phyloP scores from a whole-genome alignment of 35 echinoderm and acorn worm genomes.

The Stichopus chloronotus region DNA sequence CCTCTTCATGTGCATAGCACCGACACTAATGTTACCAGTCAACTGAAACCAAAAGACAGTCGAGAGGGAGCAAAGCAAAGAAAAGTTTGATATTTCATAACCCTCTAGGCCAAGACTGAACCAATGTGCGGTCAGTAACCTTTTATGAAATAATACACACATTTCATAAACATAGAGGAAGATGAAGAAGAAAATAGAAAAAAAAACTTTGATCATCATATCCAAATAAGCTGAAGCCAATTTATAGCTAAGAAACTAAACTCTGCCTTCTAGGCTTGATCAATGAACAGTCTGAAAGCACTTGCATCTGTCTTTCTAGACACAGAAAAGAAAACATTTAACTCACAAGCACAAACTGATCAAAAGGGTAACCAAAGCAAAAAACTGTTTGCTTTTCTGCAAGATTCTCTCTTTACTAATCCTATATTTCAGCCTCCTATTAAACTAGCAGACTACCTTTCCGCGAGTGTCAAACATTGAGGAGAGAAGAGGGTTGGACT shows the following conservation, averaged over 20 bases:
- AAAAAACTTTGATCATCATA: constrained; percentile 10
- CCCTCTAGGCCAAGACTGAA: constrained; percentile 62
- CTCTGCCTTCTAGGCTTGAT: constrained; percentile 40
- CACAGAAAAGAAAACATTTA: constrained; percentile 36
- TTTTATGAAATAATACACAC: constrained; percentile 33
- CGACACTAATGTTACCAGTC: constrained; percentile 66
- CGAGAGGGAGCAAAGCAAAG: not conserved
- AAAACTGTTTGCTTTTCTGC: constrained; percentile 17
- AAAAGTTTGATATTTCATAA: constrained; percentile 62
- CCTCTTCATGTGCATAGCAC: constrained; percentile 50
- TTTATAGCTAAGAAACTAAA: constrained; percentile 5
- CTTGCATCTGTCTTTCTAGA: not conserved
- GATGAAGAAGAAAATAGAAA: not conserved
- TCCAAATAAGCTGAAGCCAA: constrained; percentile 46
- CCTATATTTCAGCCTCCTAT: not conserved
- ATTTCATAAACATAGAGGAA: not conserved
- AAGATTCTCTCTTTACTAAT: not conserved
- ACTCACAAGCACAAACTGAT: not conserved
- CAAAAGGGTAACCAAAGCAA: not conserved
- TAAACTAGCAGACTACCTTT: too few relatives aligned
- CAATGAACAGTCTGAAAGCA: constrained; percentile 22
- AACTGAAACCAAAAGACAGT: constrained; percentile 48
- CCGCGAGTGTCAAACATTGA: too few relatives aligned
- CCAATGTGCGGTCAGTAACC: constrained; percentile 62
- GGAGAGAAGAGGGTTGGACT: not conserved